Conservation (phyloP, 2,797 vertebrate genomes). For the Myiothlypis chrysogaster region DNA sequence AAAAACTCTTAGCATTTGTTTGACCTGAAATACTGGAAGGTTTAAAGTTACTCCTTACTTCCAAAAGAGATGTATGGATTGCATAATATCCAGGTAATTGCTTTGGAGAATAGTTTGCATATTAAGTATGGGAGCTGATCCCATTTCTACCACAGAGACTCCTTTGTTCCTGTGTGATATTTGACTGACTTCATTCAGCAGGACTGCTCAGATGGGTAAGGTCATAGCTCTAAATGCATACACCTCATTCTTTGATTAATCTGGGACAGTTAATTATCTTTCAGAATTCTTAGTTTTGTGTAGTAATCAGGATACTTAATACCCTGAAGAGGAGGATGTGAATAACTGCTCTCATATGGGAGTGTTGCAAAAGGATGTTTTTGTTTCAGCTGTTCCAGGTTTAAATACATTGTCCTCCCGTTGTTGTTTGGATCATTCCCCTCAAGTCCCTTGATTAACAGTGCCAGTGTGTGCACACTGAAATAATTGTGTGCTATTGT, state of each 20-base stretch:
- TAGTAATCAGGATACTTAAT: background rate
- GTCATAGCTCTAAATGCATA: background rate
- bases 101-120: slow-evolving; percentile 1
- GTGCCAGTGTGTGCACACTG: slow-evolving; percentile 17
- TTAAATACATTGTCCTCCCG: background rate
- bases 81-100: background rate
- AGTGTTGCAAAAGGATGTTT: background rate
- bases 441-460: background rate
- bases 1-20: background rate
- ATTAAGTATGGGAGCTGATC: slow-evolving; percentile 18
- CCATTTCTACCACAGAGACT: slow-evolving; percentile 8
- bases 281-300: background rate
- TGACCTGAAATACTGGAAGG: background rate
- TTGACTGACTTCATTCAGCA: slow-evolving; percentile 18
- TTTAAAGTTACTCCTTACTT: background rate
- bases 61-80: background rate
- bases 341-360: background rate
- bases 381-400: background rate
- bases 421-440: background rate
- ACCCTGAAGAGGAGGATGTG: background rate
- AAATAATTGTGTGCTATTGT: slow-evolving; percentile 43
- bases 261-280: slow-evolving; percentile 45
- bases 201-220: background rate
- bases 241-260: slow-evolving; percentile 47
- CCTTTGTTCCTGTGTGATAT: slow-evolving; percentile 15